Percentiles rank a stretch among this genome's conserved stretches.
These are phyloP conservation scores for Scaeva pyrastri DNA, from an alignment of 2,888 invertebrate genomes.

Conservation along the genomic window DNA sequence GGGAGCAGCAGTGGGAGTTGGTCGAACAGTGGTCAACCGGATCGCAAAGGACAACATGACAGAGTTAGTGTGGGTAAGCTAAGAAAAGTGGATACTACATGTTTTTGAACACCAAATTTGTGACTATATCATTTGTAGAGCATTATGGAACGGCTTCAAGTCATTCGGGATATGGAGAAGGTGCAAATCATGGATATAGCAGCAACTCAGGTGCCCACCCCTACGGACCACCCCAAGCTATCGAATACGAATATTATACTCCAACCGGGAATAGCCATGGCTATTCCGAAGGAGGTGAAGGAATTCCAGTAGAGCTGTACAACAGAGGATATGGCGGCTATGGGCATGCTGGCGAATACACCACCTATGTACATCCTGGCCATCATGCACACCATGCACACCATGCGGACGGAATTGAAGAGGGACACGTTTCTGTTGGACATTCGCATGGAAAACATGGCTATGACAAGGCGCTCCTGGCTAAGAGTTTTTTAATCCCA, in stretches of 20 bases:
- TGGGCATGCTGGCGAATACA: slow-evolving; percentile 75
- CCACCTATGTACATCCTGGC: slow-evolving; percentile 47
- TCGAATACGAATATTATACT: slow-evolving; percentile 74
- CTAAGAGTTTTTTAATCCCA: slow-evolving; percentile 88
- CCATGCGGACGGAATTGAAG: slow-evolving; percentile 28
- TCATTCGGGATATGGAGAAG: slow-evolving; percentile 81
- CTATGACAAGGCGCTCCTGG: slow-evolving; percentile 81
- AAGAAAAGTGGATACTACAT: slow-evolving; percentile 24
- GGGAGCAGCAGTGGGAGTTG: slow-evolving; percentile 44
- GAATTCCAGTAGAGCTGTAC: slow-evolving; percentile 81
- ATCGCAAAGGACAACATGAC: slow-evolving; percentile 63
- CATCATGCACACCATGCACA: too few species aligned
- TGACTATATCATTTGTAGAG: slow-evolving; percentile 44
- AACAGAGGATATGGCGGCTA: slow-evolving; percentile 77
- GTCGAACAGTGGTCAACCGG: slow-evolving; percentile 48
- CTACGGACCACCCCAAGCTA: slow-evolving; percentile 77
- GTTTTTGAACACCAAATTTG: slow-evolving; percentile 22
- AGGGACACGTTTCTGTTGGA: slow-evolving; percentile 42
- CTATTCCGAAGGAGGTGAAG: slow-evolving; percentile 78
- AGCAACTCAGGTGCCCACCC: slow-evolving; percentile 56
- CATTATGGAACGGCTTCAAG: slow-evolving; percentile 47
- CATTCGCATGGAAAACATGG: slow-evolving; percentile 65
- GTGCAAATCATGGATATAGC: slow-evolving; percentile 76
- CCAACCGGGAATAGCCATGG: slow-evolving; percentile 69
- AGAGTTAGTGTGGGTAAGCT: slow-evolving; percentile 69